phyloP scores from a whole-genome alignment of 2,888 invertebrate species.

The Rosalia funebris region DNA sequence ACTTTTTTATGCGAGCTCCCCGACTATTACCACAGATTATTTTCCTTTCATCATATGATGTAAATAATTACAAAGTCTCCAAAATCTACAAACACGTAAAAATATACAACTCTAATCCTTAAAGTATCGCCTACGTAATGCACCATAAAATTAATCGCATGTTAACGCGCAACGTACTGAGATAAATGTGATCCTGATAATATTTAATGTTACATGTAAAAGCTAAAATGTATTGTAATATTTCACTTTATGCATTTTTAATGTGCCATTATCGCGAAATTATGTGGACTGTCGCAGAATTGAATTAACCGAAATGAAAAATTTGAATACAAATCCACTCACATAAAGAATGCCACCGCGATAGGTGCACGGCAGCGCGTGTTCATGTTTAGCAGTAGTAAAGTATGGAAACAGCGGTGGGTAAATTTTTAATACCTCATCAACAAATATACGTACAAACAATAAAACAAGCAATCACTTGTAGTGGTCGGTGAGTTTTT shows the following conservation, averaged over 20 bases:
- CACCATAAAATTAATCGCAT: background rate
- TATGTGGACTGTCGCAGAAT: conserved; percentile 10
- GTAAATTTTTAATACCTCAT: conserved; percentile 45
- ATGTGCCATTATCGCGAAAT: conserved; percentile 19
- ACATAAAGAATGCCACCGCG: conserved; percentile 4
- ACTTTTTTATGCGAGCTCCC: too few relatives aligned
- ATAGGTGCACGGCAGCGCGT: conserved; percentile 3
- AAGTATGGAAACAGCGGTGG: conserved; percentile 35
- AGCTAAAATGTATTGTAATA: conserved; percentile 7
- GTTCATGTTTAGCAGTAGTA: conserved; percentile 39
- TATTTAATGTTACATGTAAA: conserved; percentile 11
- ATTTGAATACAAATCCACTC: conserved; percentile 15
- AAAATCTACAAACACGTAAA: too few relatives aligned
- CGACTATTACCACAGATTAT: too few relatives aligned
- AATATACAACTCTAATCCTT: too few relatives aligned
- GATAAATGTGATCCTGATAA: conserved; percentile 5
- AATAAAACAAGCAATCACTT: conserved; percentile 49
- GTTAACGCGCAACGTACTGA: background rate
- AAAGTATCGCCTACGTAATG: too few relatives aligned
- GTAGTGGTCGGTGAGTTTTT: conserved; percentile 41
- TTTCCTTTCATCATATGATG: too few relatives aligned
- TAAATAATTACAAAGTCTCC: too few relatives aligned
- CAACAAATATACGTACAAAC: conserved; percentile 44
- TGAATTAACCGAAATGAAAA: conserved; percentile 19
- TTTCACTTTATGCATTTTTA: conserved; percentile 19